Evolutionary conservation across 1,140 invertebrate genomes (phyloP).

Genomic region (Drosophila lowei): DNA sequence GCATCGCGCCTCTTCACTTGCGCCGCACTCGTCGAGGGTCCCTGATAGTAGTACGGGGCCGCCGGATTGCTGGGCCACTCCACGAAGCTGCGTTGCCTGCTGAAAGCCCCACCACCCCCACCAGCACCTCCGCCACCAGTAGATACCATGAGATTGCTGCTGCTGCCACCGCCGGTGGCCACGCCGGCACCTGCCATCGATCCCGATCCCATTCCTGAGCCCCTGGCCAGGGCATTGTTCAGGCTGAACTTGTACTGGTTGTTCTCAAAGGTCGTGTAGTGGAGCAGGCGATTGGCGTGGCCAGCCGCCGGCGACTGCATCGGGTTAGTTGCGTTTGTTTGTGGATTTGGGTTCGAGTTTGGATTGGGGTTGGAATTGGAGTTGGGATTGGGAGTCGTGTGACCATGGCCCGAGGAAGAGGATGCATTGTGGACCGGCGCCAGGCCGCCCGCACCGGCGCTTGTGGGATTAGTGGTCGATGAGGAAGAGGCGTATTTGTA

Average conservation of each 20-base stretch:
- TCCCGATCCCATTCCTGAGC: constrained; percentile 43
- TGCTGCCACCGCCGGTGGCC: constrained; percentile 46
- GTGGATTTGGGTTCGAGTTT: constrained; percentile 27
- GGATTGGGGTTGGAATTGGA: constrained; percentile 15
- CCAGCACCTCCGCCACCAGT: constrained; percentile 35
- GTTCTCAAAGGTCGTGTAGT: constrained; percentile 82
- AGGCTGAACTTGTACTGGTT: constrained; percentile 83
- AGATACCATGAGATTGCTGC: constrained; percentile 59
- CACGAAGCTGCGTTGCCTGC: constrained; percentile 73
- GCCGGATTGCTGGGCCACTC: constrained; percentile 81
- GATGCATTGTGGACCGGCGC: constrained; percentile 67
- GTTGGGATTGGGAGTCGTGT: too few relatives aligned
- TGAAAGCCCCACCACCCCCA: constrained; percentile 61
- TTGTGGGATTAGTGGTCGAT: constrained; percentile 61
- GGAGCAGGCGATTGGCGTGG: constrained; percentile 70
- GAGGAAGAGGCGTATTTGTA: constrained; percentile 73
- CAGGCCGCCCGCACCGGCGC: constrained; percentile 51
- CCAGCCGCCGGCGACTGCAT: constrained; percentile 40
- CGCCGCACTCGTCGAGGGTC: constrained; percentile 55
- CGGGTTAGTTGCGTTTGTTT: constrained; percentile 62
- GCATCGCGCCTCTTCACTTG: constrained; percentile 74
- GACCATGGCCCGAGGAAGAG: constrained; percentile 6
- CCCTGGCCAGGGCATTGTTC: constrained; percentile 72
- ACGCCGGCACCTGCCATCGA: constrained; percentile 25
- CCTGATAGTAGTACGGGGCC: constrained; percentile 77